Base-by-base conservation (phyloP, 1,140 invertebrate genomes). In the Colletes latitarsis region DNA sequence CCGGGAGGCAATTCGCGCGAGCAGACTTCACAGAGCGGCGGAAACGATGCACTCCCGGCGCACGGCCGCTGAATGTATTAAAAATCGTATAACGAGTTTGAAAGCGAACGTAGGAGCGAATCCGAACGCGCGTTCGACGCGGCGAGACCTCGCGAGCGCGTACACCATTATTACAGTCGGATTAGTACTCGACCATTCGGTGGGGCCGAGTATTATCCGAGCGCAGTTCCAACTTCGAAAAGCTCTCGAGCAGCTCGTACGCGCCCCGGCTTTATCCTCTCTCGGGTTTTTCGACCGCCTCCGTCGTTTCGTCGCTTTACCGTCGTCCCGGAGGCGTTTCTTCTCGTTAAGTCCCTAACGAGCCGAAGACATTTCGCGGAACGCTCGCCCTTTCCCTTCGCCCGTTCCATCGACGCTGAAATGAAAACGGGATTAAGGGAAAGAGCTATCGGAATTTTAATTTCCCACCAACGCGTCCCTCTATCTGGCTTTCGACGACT, bases 271-370 rank as follows among this genome's bases (percentile, higher is more conserved):
- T 77, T 69, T 66, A 46, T 53, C 60, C 72, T 62, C 66, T 46
- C 57, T 46, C 14, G 6, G 10, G 19, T 57, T 74, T 74, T 41
- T 63, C 43, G 9, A 5, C 39, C 15, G 41, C 6, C 3, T 39
- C 1, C 10, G 46, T 21, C 46, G 9, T 39, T 6, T 19, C 14
- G 1, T 39, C 64, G 39, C 72, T 89, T 84, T 75, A 64, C 60
- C 19, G 57, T 39, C 74, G 75, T 78, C 80, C 77, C 30, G 30
- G 14, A 2, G 77, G 79, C 83, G 81, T 89, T 90, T 83, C 85
- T 89, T 83, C 85, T 89, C 87, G 83, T 90, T 90, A 89, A 75
- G 76, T 82, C 75, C 75, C 77, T 89, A 89, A 89, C 82, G 82
- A 88, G 81, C 66, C n/a, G 76, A 87, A 86, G 84, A 86, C 84